Evolutionary conservation across 2,113 vertebrate genomes (phyloP).

Genomic region (Sterna hirundo): DNA sequence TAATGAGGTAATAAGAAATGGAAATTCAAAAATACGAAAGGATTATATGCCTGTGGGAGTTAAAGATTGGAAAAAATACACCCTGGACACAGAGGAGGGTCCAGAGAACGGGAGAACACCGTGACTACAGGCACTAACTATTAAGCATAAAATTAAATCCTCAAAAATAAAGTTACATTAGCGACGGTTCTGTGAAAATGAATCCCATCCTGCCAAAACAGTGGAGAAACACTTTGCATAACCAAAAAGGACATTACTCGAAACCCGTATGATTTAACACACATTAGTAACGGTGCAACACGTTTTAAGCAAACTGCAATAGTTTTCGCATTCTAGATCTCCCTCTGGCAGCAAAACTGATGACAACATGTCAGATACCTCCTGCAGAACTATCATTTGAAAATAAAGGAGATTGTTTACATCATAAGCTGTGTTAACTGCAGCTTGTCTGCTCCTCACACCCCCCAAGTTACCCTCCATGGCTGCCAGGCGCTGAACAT

Average conservation of each 20-base stretch:
- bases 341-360: not conserved
- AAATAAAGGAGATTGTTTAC: not conserved
- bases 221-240: too few relatives aligned
- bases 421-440: too few relatives aligned
- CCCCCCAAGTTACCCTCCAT: fast-evolving
- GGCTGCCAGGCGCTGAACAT: fast-evolving
- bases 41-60: not conserved
- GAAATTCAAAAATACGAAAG: not conserved
- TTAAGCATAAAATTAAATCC: not conserved
- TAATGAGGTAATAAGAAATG: not conserved
- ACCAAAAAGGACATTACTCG: too few relatives aligned
- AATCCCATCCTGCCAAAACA: not conserved
- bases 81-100: not conserved
- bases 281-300: not conserved
- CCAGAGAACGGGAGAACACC: not conserved
- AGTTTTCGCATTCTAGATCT: too few relatives aligned
- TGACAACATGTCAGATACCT: fast-evolving
- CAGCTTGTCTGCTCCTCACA: not conserved
- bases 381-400: not conserved
- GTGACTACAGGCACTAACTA: too few relatives aligned
- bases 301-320: not conserved
- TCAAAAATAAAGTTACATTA: not conserved
- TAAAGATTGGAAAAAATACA: not conserved
- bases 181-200: not conserved
- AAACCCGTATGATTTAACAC: not conserved